Base-by-base conservation (phyloP, 2,113 vertebrate species). In the Emydura subglobosa region DNA sequence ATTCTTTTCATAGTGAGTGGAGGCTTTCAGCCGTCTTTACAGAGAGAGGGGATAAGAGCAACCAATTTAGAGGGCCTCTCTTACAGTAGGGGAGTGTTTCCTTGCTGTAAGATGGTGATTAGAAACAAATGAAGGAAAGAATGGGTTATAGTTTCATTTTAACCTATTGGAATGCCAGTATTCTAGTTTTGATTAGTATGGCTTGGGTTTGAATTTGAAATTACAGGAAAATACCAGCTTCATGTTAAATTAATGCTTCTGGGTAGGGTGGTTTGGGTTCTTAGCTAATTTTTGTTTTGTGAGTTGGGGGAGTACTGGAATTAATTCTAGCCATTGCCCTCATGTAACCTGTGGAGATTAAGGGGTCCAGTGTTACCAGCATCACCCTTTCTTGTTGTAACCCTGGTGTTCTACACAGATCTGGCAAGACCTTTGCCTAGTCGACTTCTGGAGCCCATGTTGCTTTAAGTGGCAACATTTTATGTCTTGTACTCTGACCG, bases 1-100 rank as follows among this genome's bases (percentile, higher is more conserved):
- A 89, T 95, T 96, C 96, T 97, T 97, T 96, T 96, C 91, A 92
- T 94, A 94, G 90, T 65, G 93, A 79, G 61, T 1, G 83, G 93
- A 92, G 92, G 89, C 47, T 93, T 97, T 96, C 91, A 95, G 93
- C 93, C 79, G 91, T 91, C 55, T 83, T 95, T 94, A 24, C 91
- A 82, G 89, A 92, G 92, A 90, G 93, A 92, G 61, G 51, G 90
- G 92, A 92, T 95, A 91, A 96, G 96, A 96, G 86, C 78, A 93
- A 79, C 87, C 89, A 89, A 80, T 95, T 92, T 89, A 89, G 90
- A 90, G 87, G 84, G 91, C 84, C 85, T 57, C 74, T 13, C 51
- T 89, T 86, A 92, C 89, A 91, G n/a, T 91, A 85, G 88, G 95
- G 93, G 90, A 94, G 84, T 0, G 7, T 88, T 95, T 87, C 49